Percentiles rank a stretch among this genome's conserved stretches.
Evolutionary conservation across 2,888 invertebrate genomes (phyloP).

Genomic region (Harpagoxenus sublaevis): DNA sequence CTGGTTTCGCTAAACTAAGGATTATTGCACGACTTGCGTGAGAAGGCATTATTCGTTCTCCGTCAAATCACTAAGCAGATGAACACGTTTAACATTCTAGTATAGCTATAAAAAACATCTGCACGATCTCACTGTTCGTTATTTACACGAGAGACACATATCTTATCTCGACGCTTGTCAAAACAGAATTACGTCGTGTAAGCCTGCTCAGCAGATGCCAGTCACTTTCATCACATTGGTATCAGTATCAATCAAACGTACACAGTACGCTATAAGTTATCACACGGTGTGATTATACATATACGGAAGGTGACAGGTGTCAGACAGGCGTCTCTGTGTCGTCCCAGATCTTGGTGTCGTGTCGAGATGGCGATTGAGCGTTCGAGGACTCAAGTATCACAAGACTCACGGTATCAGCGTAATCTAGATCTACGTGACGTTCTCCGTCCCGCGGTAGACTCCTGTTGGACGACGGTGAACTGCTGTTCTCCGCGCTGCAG

Average conservation of each 20-base stretch:
- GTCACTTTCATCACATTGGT: slow-evolving; percentile 1
- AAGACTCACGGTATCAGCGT: slow-evolving; percentile 75
- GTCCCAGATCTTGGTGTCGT: slow-evolving; percentile 81
- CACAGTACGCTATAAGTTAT: neutral
- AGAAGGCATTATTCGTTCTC: slow-evolving; percentile 31
- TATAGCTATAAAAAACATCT: slow-evolving; percentile 13
- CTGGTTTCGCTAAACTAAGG: slow-evolving; percentile 20
- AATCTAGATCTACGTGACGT: slow-evolving; percentile 68
- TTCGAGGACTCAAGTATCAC: slow-evolving; percentile 75
- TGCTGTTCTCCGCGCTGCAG: slow-evolving; percentile 75
- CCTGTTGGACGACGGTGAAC: slow-evolving; percentile 76
- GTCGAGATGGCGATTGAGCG: slow-evolving; percentile 72
- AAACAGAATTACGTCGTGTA: neutral
- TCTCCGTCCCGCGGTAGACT: slow-evolving; percentile 75
- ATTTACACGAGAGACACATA: slow-evolving; percentile 58
- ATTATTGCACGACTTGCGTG: slow-evolving; percentile 15
- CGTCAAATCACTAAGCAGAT: slow-evolving; percentile 27
- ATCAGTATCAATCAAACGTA: slow-evolving; percentile 6
- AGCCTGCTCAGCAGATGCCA: neutral
- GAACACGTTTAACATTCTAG: slow-evolving; percentile 58
- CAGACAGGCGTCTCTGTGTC: slow-evolving; percentile 84
- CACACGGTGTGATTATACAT: neutral
- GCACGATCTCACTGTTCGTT: slow-evolving; percentile 8
- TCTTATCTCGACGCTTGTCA: slow-evolving; percentile 32
- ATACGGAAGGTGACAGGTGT: slow-evolving; percentile 54